Evolutionary conservation across 1,140 invertebrate genomes (phyloP).

Genomic region (Euwallacea fornicatus): DNA sequence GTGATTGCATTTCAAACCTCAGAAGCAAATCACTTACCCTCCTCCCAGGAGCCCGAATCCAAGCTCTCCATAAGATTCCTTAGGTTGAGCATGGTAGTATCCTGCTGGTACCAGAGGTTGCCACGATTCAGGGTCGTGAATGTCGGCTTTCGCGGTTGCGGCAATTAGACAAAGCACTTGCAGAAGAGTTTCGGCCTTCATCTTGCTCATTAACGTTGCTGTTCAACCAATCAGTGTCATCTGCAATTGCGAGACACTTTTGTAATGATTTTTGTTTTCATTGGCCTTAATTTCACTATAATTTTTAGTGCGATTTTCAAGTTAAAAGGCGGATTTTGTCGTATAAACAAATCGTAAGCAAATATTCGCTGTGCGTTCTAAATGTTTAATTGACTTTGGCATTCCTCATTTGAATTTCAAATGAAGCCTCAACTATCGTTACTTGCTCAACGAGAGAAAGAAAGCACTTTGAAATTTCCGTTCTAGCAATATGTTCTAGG

Average conservation of each 20-base stretch:
- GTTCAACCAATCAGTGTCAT: constrained; percentile 19
- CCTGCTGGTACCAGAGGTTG: constrained; percentile 33
- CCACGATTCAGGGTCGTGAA: constrained; percentile 38
- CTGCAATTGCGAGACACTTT: constrained; percentile 4
- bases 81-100: constrained; percentile 12
- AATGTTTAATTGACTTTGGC: too few species aligned
- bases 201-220: neutral
- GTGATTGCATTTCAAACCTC: neutral
- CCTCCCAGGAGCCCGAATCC: constrained; percentile 22
- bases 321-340: too few species aligned
- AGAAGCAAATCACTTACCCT: neutral
- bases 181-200: constrained; percentile 15
- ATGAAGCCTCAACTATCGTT: too few species aligned
- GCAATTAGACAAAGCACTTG: constrained; percentile 21
- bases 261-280: too few species aligned
- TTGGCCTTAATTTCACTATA: too few species aligned
- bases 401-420: too few species aligned
- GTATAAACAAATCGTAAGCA: too few species aligned
- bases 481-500: too few species aligned
- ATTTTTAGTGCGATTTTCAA: too few species aligned
- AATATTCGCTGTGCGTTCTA: too few species aligned
- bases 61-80: constrained; percentile 2
- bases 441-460: too few species aligned
- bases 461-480: too few species aligned
- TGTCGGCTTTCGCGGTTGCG: constrained; percentile 18